Percentiles rank a stretch among this genome's conserved stretches.
These are phyloP conservation scores for Ramphastos sulfuratus DNA, from an alignment of 2,113 vertebrate genomes.

Conservation along the genomic window DNA sequence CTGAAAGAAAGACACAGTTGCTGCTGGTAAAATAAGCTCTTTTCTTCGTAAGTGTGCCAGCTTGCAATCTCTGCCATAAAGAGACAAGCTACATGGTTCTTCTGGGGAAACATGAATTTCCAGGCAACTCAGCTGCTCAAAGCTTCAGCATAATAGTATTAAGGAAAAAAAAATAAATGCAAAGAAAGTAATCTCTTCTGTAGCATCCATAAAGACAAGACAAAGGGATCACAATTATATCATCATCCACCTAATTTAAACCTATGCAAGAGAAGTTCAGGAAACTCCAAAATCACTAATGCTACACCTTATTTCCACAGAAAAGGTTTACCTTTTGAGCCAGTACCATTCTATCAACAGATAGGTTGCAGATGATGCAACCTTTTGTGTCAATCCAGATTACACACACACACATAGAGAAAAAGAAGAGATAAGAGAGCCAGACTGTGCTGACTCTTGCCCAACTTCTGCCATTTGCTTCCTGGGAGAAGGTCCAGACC, in stretches of 20 bases:
- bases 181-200: background rate
- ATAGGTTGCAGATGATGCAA: background rate
- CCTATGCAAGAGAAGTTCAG: background rate
- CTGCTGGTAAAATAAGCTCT: slow-evolving; percentile 40
- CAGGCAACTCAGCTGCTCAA: background rate
- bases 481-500: background rate
- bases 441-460: background rate
- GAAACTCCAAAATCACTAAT: background rate
- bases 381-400: background rate
- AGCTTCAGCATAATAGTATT: background rate
- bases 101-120: slow-evolving; percentile 43
- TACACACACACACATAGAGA: background rate
- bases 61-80: background rate
- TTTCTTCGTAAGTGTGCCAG: background rate
- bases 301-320: background rate
- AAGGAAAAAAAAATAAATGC: background rate
- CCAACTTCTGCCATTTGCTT: background rate
- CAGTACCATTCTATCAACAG: background rate
- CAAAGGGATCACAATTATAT: background rate
- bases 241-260: background rate
- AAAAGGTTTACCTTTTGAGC: background rate
- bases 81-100: slow-evolving; percentile 19
- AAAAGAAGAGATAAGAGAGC: background rate
- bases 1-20: slow-evolving; percentile 30
- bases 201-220: background rate